Percentiles rank a stretch among this genome's conserved stretches.
Evolutionary conservation across 2,888 invertebrate genomes (phyloP).

Genomic region (Tenthredo amoena): DNA sequence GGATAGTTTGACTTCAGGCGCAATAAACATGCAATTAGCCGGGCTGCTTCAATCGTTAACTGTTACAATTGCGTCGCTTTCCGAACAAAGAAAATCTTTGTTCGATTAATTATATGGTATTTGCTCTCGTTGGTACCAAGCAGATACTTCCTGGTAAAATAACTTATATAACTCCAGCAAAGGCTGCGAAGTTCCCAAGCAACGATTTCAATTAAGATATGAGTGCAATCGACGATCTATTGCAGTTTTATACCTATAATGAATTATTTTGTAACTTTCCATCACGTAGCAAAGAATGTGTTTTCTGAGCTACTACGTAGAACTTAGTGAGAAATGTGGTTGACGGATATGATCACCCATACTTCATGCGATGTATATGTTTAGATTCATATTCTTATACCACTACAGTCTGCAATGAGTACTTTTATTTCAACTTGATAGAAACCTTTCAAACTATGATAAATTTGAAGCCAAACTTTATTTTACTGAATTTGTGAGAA

Average conservation of each 20-base stretch:
- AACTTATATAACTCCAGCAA: conserved; percentile 16
- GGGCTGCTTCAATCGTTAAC: not conserved
- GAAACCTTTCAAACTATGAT: not conserved
- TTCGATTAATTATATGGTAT: conserved; percentile 9
- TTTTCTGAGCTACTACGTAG: not conserved
- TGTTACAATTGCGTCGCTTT: conserved; percentile 38
- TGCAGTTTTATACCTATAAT: conserved; percentile 10
- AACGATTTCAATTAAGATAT: conserved; percentile 29
- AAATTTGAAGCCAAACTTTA: not conserved
- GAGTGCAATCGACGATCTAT: not conserved
- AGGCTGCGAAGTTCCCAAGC: not conserved
- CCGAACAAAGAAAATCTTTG: conserved; percentile 34
- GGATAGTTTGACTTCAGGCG: not conserved
- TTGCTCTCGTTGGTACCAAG: not conserved
- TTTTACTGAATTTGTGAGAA: not conserved
- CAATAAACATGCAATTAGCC: not conserved
- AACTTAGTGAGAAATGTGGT: not conserved
- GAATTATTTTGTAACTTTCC: not conserved
- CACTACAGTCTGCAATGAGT: not conserved
- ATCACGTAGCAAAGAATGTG: not conserved
- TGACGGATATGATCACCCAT: not conserved
- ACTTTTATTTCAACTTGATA: not conserved
- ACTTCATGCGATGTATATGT: not conserved
- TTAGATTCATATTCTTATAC: not conserved
- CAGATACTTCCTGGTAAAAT: conserved; percentile 37